Evolutionary conservation across 2,888 invertebrate genomes (phyloP).

Genomic region (Brachypterus glaber): DNA sequence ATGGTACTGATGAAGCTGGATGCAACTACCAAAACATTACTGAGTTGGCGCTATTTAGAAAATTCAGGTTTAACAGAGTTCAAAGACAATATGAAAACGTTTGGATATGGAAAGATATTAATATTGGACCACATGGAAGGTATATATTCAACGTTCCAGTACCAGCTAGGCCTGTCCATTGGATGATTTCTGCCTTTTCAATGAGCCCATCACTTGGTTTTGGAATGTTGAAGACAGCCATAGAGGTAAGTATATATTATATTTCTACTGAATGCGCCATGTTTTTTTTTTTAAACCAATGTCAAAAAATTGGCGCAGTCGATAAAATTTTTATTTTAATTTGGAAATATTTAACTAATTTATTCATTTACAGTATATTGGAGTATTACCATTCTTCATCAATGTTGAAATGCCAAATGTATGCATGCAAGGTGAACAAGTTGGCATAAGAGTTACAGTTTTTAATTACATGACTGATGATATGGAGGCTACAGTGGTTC

Average conservation of each 20-base stretch:
- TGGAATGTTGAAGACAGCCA: conserved; percentile 72
- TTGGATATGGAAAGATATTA: conserved; percentile 92
- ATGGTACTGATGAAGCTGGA: conserved; percentile 75
- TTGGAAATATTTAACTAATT: no score
- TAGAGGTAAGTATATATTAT: conserved; percentile 47
- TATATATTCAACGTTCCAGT: conserved; percentile 78
- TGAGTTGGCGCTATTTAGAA: conserved; percentile 64
- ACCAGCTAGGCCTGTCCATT: conserved; percentile 75
- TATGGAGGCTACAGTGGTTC: conserved; percentile 79
- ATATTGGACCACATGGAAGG: conserved; percentile 85
- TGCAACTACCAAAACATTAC: conserved; percentile 61
- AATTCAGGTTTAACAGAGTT: conserved; percentile 78
- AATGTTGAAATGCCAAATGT: conserved; percentile 82
- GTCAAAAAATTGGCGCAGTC: neutral
- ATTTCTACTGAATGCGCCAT: conserved; percentile 8
- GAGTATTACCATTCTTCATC: conserved; percentile 88
- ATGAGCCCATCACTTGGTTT: conserved; percentile 80
- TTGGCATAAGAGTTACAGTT: conserved; percentile 83
- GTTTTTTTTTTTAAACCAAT: conserved; percentile 5
- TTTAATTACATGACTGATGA: conserved; percentile 87
- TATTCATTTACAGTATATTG: conserved; percentile 58
- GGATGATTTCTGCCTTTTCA: conserved; percentile 90
- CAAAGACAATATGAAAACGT: conserved; percentile 88
- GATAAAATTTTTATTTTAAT: conserved; percentile 4
- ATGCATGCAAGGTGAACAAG: conserved; percentile 85